Percentiles rank a stretch among this genome's conserved stretches.
phyloP scores from a whole-genome alignment of 1,140 invertebrate species.

The Ectropis grisescens region DNA sequence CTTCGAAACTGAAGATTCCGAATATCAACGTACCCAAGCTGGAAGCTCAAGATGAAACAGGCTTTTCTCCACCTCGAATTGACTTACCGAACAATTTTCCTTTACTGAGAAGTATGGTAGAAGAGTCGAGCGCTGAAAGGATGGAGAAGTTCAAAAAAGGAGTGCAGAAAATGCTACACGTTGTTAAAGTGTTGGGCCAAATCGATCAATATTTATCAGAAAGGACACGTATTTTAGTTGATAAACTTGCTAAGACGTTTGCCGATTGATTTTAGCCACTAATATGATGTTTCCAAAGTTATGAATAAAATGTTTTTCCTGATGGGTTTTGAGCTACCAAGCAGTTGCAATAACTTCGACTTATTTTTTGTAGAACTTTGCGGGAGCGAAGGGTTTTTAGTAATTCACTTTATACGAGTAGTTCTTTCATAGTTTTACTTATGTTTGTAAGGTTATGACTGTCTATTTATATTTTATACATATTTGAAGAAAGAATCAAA shows the following conservation, averaged over 20 bases:
- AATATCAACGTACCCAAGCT: slow-evolving; percentile 36
- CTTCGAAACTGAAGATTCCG: slow-evolving; percentile 30
- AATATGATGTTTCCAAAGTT: too few relatives aligned
- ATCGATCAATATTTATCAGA: slow-evolving; percentile 55
- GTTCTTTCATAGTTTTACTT: too few relatives aligned
- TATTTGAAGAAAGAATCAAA: too few relatives aligned
- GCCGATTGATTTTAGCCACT: slow-evolving; percentile 22
- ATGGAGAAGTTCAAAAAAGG: slow-evolving; percentile 59
- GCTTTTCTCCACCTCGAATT: slow-evolving; percentile 23
- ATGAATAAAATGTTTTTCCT: too few relatives aligned
- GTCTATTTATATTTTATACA: too few relatives aligned
- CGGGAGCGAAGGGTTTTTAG: too few relatives aligned
- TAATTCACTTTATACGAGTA: too few relatives aligned
- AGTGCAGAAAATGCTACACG: slow-evolving; percentile 46
- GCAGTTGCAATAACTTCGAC: too few relatives aligned
- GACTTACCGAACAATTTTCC: slow-evolving; percentile 22
- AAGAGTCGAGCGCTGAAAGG: slow-evolving; percentile 45
- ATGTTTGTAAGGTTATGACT: too few relatives aligned
- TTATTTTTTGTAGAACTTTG: too few relatives aligned
- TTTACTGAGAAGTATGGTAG: slow-evolving; percentile 19
- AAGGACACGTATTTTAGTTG: slow-evolving; percentile 46
- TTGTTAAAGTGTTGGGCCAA: slow-evolving; percentile 50
- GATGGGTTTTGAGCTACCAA: too few relatives aligned
- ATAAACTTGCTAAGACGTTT: slow-evolving; percentile 51
- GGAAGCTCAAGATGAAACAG: slow-evolving; percentile 8